Conservation (phyloP, 2,113 vertebrate genomes). For the Chaetodon auriga region DNA sequence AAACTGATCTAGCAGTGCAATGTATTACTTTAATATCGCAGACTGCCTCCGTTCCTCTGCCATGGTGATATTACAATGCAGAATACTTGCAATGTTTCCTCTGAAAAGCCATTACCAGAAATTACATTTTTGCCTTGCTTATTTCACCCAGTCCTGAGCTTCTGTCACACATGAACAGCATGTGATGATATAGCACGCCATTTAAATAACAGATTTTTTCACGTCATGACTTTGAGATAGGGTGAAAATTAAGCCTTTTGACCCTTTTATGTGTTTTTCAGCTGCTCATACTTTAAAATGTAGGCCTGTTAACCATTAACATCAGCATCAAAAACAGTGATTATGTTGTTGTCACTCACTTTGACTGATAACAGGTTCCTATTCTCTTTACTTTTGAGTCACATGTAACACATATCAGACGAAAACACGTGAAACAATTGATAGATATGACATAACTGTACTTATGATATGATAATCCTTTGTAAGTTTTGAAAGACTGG, state of each 20-base stretch:
- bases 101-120: neutral
- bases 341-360: no score
- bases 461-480: neutral
- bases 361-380: no score
- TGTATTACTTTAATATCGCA: conserved; percentile 25
- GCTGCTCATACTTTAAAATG: neutral
- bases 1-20: neutral
- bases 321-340: no score
- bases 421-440: no score
- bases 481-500: neutral
- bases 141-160: neutral
- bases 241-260: neutral
- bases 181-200: neutral
- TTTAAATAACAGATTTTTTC: neutral
- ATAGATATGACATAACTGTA: no score
- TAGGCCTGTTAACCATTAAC: neutral
- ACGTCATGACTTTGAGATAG: neutral
- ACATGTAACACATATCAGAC: no score
- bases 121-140: neutral
- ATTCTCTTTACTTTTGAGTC: no score
- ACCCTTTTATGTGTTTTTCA: neutral
- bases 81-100: neutral
- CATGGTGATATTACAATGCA: neutral
- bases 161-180: neutral
- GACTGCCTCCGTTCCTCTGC: neutral